phyloP scores from a whole-genome alignment of 2,888 invertebrate genomes.

The Leptinotarsa peninsularis region DNA sequence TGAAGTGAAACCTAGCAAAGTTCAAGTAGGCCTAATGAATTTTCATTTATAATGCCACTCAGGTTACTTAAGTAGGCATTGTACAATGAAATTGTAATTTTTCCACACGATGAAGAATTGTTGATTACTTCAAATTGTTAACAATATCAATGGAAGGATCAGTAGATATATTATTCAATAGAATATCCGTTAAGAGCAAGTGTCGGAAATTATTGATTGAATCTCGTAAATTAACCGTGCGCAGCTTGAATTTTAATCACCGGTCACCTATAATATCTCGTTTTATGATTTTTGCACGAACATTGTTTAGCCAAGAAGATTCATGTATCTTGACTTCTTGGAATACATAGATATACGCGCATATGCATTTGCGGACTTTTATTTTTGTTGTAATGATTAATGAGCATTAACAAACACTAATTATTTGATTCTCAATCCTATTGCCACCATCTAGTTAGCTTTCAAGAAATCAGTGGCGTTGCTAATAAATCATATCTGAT shows the following conservation, averaged over 20 bases:
- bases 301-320: slow-evolving; percentile 6
- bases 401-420: slow-evolving; percentile 40
- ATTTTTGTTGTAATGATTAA: slow-evolving; percentile 36
- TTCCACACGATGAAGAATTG: no score
- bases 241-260: slow-evolving; percentile 13
- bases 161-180: not conserved
- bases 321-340: slow-evolving; percentile 8
- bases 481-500: slow-evolving; percentile 29
- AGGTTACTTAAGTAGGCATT: no score
- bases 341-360: slow-evolving; percentile 14
- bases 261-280: slow-evolving; percentile 6
- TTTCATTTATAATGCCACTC: no score
- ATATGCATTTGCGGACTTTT: slow-evolving; percentile 24
- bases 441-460: slow-evolving; percentile 41
- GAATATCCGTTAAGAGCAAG: no score
- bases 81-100: no score
- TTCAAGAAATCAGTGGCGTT: slow-evolving; percentile 29
- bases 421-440: slow-evolving; percentile 38
- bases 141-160: no score
- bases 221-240: not conserved
- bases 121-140: no score
- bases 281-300: slow-evolving; percentile 3
- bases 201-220: not conserved
- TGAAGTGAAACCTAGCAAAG: no score
- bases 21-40: no score